Evolutionary conservation across 2,113 vertebrate species (phyloP), one percentile per base, ranked within the genome.

Genomic region (Chaetodon trifascialis): DNA sequence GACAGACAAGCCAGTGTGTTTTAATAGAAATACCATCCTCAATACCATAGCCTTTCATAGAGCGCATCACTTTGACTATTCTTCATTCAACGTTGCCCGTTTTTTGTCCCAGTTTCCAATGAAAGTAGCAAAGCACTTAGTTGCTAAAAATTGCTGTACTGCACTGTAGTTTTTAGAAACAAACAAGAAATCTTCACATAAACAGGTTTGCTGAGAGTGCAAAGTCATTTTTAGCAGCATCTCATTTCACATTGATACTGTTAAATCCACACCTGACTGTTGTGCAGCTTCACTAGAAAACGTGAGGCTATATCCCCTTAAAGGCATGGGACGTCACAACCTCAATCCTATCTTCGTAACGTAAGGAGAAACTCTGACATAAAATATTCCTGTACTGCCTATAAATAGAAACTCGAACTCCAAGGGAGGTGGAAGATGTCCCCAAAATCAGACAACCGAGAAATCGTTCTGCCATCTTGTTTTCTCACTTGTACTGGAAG

Each of bases 201-300:
- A 63, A 71, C 52, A 42, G 60, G 38, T 75, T 80, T 82, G 83
- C 83, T 86, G 85, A 91, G 80, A 36, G 42, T n/a, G 70, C 81
- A 89, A 63, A 67, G 62, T 60, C 49, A 80, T 70, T 89, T 88
- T 90, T 78, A 89, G 80, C 42, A 79, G 65, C 79, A 65, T 58
- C 77, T 85, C 73, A 80, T 71, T 65, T 80, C 79, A 79, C 64
- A 78, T 12, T 65, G 36, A 78, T 47, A 63, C 63, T 36, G 51
- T 80, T 81, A 78, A 80, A 77, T 64, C 46, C 46, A 82, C 80
- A 87, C 87, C 77, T 89, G 60, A 59, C 34, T 23, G 42, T 25
- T 65, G 55, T 70, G 51, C 56, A 56, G 58, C 56, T 77, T 78
- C 15, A 75, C 25, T 34, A 12, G 25, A 71, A 73, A 88, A 75